Evolutionary conservation across 64 coral and sea anemone genomes (phyloP).

Genomic region (Acropora yongei): DNA sequence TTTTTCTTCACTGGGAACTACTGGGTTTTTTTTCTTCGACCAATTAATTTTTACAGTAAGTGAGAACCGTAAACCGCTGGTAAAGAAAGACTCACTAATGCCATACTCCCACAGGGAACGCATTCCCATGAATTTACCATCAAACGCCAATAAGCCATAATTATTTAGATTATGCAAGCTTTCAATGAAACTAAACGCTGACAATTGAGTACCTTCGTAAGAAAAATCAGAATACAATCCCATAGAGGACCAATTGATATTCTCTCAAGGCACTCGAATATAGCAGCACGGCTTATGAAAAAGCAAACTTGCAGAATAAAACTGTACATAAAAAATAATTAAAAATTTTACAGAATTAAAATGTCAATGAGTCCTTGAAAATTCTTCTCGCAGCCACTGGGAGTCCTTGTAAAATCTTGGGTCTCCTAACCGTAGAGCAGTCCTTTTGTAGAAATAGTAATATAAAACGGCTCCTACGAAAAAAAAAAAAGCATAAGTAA

Average conservation of each 20-base stretch:
- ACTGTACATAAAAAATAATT: neutral
- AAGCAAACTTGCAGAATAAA: neutral
- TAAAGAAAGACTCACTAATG: too few relatives aligned
- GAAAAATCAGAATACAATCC: too few relatives aligned
- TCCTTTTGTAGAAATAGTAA: slow-evolving; percentile 98
- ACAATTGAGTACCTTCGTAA: too few relatives aligned
- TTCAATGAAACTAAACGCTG: too few relatives aligned
- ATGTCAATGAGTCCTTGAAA: slow-evolving; percentile 89
- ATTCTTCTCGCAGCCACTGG: slow-evolving; percentile 93
- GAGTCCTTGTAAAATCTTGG: slow-evolving; percentile 98
- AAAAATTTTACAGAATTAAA: neutral
- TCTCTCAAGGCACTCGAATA: neutral
- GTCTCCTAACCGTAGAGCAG: slow-evolving; percentile 90
- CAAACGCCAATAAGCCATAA: too few relatives aligned
- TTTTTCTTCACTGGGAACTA: too few relatives aligned
- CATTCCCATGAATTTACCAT: too few relatives aligned
- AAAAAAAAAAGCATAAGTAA: neutral
- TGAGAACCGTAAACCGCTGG: too few relatives aligned
- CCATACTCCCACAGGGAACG: too few relatives aligned
- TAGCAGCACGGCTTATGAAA: neutral
- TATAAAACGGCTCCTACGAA: slow-evolving; percentile 91
- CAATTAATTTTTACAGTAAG: too few relatives aligned
- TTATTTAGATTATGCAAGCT: too few relatives aligned
- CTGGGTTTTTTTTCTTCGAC: too few relatives aligned
- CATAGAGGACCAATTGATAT: neutral